Conservation (phyloP, 2,113 vertebrate genomes). For the Syrmaticus mikado region DNA sequence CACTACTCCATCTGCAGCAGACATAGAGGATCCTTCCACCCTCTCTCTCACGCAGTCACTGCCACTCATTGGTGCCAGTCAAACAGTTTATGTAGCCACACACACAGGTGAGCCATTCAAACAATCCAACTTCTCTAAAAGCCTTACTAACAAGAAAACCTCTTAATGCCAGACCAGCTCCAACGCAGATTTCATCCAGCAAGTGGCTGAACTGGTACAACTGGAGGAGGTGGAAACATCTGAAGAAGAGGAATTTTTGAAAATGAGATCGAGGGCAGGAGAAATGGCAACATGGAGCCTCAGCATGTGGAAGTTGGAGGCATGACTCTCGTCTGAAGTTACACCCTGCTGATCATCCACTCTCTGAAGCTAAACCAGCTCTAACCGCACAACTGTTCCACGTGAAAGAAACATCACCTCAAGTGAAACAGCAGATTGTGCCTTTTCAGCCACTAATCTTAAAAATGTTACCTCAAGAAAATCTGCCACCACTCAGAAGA, state of each 20-base stretch:
- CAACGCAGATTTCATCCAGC: not conserved
- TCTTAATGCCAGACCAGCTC: not conserved
- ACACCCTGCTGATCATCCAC: not conserved
- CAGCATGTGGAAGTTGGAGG: not conserved
- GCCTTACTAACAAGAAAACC: not conserved
- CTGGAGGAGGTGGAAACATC: slow-evolving; percentile 53
- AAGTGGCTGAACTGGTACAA: slow-evolving; percentile 39
- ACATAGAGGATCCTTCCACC: not conserved
- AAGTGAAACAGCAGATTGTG: not conserved
- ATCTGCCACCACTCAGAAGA: not conserved
- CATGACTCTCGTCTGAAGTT: not conserved
- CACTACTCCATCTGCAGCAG: slow-evolving; percentile 23
- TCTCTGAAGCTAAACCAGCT: not conserved
- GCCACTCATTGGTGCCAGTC: not conserved
- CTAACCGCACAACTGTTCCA: not conserved
- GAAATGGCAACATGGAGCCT: not conserved
- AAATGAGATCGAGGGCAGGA: not conserved
- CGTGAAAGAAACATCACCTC: not conserved
- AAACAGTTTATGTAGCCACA: slow-evolving; percentile 23
- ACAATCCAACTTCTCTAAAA: not conserved
- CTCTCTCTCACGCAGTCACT: not conserved
- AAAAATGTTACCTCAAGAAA: not conserved
- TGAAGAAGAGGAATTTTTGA: slow-evolving; percentile 55
- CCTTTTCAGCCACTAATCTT: not conserved
- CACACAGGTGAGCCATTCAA: slow-evolving; percentile 21